These are phyloP conservation scores for Dione vanillae DNA, from an alignment of 2,888 invertebrate species.

Conservation along the genomic window DNA sequence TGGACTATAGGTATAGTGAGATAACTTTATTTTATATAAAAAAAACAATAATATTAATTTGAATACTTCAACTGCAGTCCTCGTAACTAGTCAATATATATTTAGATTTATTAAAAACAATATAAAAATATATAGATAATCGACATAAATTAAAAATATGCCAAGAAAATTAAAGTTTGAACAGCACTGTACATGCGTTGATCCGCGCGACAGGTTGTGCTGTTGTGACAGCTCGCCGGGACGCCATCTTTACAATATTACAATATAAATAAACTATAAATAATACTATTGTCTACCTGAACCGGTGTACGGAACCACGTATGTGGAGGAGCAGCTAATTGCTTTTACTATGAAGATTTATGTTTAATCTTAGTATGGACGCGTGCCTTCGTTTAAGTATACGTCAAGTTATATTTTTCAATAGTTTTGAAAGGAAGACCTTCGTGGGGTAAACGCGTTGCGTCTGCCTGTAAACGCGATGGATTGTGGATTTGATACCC, in stretches of 20 bases:
- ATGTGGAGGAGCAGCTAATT: conserved; percentile 45
- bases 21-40: no score
- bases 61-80: no score
- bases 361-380: conserved; percentile 38
- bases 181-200: conserved; percentile 54
- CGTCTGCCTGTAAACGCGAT: no score
- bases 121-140: no score
- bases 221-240: conserved; percentile 77
- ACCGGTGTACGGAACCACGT: conserved; percentile 44
- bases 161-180: conserved; percentile 57
- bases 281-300: conserved; percentile 36
- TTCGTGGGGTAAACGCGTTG: no score
- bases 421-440: neutral
- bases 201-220: conserved; percentile 64
- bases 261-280: conserved; percentile 34
- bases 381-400: neutral
- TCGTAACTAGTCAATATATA: no score
- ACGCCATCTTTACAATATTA: conserved; percentile 55
- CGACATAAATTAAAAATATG: neutral
- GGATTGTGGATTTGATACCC: no score
- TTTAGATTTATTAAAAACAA: no score
- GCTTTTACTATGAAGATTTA: conserved; percentile 9
- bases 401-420: neutral
- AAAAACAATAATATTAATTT: no score
- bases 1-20: no score